These are phyloP conservation scores for Schizopygopsis malacanthus DNA, from an alignment of 2,797 vertebrate genomes.

Conservation along the genomic window DNA sequence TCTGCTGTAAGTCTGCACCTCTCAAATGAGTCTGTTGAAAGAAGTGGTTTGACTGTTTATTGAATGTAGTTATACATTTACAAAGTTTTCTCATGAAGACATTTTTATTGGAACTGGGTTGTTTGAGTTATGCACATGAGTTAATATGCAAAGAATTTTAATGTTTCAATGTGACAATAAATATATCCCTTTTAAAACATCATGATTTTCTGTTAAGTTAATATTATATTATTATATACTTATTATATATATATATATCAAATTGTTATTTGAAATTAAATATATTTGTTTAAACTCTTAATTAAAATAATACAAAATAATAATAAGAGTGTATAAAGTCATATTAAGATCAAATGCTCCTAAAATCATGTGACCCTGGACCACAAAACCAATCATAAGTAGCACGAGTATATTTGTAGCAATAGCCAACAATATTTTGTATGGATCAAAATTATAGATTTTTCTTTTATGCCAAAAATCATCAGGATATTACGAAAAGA, in stretches of 20 bases:
- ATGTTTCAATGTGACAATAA: background rate
- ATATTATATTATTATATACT: too few relatives aligned
- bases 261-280: too few relatives aligned
- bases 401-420: too few relatives aligned
- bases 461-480: too few relatives aligned
- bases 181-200: background rate
- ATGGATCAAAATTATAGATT: too few relatives aligned
- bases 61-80: conserved; percentile 27
- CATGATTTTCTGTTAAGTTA: background rate
- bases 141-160: conserved; percentile 8
- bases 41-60: background rate
- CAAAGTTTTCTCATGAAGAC: background rate
- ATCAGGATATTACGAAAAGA: background rate
- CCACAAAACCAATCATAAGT: too few relatives aligned
- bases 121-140: conserved; percentile 2
- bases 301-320: background rate
- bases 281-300: background rate
- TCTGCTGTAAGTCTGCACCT: conserved; percentile 10
- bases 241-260: too few relatives aligned
- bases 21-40: conserved; percentile 22
- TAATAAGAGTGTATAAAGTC: background rate
- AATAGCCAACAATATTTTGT: too few relatives aligned
- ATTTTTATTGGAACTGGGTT: conserved; percentile 25
- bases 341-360: background rate
- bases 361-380: background rate